These are phyloP conservation scores for Pogoniulus pusillus DNA, from an alignment of 2,797 vertebrate species.

Conservation along the genomic window DNA sequence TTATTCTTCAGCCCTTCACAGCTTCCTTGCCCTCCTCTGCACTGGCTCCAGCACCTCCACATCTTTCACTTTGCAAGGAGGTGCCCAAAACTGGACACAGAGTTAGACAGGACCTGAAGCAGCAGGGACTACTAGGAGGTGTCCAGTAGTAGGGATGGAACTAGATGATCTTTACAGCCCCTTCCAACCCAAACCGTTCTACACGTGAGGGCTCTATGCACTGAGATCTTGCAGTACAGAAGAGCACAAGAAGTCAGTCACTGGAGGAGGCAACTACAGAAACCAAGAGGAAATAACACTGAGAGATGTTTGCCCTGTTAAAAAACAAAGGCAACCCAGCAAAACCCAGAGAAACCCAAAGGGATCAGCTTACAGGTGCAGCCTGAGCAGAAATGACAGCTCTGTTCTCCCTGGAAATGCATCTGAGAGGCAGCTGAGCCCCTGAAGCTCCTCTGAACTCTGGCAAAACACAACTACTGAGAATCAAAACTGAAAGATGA, in stretches of 20 bases:
- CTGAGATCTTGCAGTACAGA: background rate
- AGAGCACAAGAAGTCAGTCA: conserved; percentile 24
- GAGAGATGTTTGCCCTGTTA: conserved; percentile 44
- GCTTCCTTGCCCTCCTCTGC: too few relatives aligned
- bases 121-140: too few relatives aligned
- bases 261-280: conserved; percentile 39
- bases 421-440: background rate
- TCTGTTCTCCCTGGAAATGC: background rate
- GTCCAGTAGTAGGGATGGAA: too few relatives aligned
- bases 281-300: conserved; percentile 6
- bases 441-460: background rate
- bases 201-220: background rate
- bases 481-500: background rate
- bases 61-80: too few relatives aligned
- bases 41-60: too few relatives aligned
- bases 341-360: conserved; percentile 10
- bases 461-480: background rate
- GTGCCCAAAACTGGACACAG: too few relatives aligned
- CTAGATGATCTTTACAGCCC: too few relatives aligned
- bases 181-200: too few relatives aligned
- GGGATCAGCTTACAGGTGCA: conserved; percentile 33
- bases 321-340: conserved; percentile 37
- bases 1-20: too few relatives aligned
- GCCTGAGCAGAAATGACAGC: background rate
- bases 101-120: too few relatives aligned